phyloP scores from a whole-genome alignment of 2,888 invertebrate species.

The Emmelina monodactyla region DNA sequence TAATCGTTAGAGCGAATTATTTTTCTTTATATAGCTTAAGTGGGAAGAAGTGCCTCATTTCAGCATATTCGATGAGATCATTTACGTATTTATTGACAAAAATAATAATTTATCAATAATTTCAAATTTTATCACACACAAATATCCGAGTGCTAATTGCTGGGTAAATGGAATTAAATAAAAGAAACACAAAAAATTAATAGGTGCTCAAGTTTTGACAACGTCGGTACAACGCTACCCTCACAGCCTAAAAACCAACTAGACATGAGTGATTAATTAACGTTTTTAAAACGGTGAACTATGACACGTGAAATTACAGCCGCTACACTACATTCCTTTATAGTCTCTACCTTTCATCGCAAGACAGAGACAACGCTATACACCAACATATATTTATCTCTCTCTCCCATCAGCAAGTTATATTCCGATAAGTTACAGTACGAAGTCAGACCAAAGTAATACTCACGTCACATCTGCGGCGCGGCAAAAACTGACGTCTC shows the following conservation, averaged over 20 bases:
- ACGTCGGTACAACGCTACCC: not conserved
- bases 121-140: no score
- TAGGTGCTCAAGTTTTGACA: not conserved
- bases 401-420: not conserved
- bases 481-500: slow-evolving; percentile 47
- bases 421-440: not conserved
- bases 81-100: no score
- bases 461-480: slow-evolving; percentile 12
- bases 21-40: no score
- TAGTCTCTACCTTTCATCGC: not conserved
- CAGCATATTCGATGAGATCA: no score
- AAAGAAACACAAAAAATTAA: no score
- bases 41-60: no score
- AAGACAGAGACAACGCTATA: not conserved
- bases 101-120: no score
- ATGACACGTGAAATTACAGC: slow-evolving; percentile 30
- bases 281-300: slow-evolving; percentile 51
- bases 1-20: no score
- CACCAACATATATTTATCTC: not conserved
- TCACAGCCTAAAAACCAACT: slow-evolving; percentile 1
- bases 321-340: not conserved
- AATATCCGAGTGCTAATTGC: no score
- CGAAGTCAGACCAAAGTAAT: no score
- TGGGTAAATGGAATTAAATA: no score
- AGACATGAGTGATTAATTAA: slow-evolving; percentile 19